Conservation (phyloP, 2,888 invertebrate genomes). For the Heliconius hortense region DNA sequence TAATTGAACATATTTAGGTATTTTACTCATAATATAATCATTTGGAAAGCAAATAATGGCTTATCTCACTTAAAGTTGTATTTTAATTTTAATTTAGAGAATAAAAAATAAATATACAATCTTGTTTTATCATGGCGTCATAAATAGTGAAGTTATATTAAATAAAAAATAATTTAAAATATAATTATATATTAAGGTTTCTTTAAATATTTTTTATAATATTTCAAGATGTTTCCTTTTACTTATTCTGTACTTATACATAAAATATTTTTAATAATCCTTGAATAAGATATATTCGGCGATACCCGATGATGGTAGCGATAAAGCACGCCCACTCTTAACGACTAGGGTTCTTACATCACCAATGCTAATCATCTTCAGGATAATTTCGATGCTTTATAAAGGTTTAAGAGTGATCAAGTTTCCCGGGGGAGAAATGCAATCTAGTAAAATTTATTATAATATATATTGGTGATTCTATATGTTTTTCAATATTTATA, state of each 20-base stretch:
- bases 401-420: conserved; percentile 37
- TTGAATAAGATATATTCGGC: conserved; percentile 33
- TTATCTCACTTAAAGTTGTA: neutral
- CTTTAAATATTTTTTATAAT: neutral
- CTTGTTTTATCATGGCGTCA: no score
- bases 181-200: neutral
- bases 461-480: neutral
- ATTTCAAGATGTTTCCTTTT: conserved; percentile 1
- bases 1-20: no score
- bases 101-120: neutral
- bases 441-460: conserved; percentile 28
- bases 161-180: neutral
- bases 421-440: conserved; percentile 27
- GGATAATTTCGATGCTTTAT: conserved; percentile 41
- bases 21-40: neutral
- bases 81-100: neutral
- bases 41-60: neutral
- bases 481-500: neutral
- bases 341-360: conserved; percentile 31
- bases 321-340: conserved; percentile 41
- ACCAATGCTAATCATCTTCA: conserved; percentile 43
- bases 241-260: conserved; percentile 24
- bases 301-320: conserved; percentile 40
- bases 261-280: conserved; percentile 30
- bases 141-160: no score